Percentiles rank a stretch among this genome's conserved stretches.
Evolutionary conservation across 2,113 vertebrate genomes (phyloP).

Genomic region (Brachionichthys hirsutus): DNA sequence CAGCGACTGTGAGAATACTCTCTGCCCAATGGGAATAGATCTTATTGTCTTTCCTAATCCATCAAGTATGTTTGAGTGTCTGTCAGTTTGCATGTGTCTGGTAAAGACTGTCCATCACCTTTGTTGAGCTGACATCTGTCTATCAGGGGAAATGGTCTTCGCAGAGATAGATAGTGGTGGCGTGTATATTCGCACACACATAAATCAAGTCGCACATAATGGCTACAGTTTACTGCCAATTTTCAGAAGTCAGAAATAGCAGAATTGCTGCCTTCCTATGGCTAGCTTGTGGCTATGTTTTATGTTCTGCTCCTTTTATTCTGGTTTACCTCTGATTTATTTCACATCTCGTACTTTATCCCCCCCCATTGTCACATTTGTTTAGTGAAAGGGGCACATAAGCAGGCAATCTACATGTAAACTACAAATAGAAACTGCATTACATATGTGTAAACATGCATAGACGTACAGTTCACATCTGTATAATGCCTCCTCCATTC

Average conservation of each 20-base stretch:
- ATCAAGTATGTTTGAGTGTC: constrained; percentile 52
- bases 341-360: background rate
- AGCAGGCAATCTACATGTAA: constrained; percentile 9
- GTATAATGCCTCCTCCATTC: constrained; percentile 60
- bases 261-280: background rate
- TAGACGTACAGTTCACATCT: constrained; percentile 44
- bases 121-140: constrained; percentile 61
- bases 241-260: background rate
- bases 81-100: constrained; percentile 44
- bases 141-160: constrained; percentile 49
- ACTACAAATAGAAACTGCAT: constrained; percentile 21
- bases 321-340: constrained; percentile 8
- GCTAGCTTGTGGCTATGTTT: constrained; percentile 1
- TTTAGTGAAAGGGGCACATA: constrained; percentile 1
- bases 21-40: constrained; percentile 22
- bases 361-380: background rate
- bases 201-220: constrained; percentile 48
- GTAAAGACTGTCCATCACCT: constrained; percentile 65
- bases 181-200: constrained; percentile 41
- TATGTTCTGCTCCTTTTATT: background rate
- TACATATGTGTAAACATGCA: constrained; percentile 12
- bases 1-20: constrained; percentile 20
- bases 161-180: constrained; percentile 48
- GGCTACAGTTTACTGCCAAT: constrained; percentile 8
- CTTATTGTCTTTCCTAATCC: constrained; percentile 61